Percentiles rank a stretch among this genome's conserved stretches.
These are phyloP conservation scores for Rhyacophila brunnea DNA, from an alignment of 1,140 invertebrate genomes.

Conservation along the genomic window DNA sequence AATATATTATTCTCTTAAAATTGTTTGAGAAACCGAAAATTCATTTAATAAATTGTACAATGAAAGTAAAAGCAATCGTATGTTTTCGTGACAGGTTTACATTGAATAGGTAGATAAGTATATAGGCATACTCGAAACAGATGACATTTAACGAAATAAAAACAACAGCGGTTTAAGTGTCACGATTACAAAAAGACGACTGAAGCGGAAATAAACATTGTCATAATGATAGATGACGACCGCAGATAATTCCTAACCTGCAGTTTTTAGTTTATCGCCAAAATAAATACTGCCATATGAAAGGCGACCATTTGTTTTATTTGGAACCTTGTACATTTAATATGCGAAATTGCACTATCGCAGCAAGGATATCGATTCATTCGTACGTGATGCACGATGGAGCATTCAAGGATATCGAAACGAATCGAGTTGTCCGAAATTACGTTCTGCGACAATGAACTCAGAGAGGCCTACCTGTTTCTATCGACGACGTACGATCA, in stretches of 20 bases:
- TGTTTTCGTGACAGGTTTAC: too few relatives aligned
- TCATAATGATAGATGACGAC: background rate
- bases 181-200: too few relatives aligned
- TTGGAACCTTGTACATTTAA: background rate
- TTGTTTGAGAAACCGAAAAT: too few relatives aligned
- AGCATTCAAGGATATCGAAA: background rate
- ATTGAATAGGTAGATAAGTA: too few relatives aligned
- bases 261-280: background rate
- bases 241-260: background rate
- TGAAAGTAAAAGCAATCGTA: too few relatives aligned
- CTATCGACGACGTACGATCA: slow-evolving; percentile 26
- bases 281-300: background rate
- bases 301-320: background rate
- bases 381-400: background rate
- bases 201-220: too few relatives aligned
- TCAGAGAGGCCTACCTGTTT: slow-evolving; percentile 20
- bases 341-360: background rate
- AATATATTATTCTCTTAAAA: too few relatives aligned
- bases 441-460: slow-evolving; percentile 17
- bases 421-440: background rate
- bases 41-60: too few relatives aligned
- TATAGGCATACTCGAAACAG: too few relatives aligned
- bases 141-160: too few relatives aligned
- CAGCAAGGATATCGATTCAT: background rate
- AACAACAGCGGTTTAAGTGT: too few relatives aligned